These are phyloP conservation scores for Ispidina picta DNA, from an alignment of 2,797 vertebrate species.

Conservation along the genomic window DNA sequence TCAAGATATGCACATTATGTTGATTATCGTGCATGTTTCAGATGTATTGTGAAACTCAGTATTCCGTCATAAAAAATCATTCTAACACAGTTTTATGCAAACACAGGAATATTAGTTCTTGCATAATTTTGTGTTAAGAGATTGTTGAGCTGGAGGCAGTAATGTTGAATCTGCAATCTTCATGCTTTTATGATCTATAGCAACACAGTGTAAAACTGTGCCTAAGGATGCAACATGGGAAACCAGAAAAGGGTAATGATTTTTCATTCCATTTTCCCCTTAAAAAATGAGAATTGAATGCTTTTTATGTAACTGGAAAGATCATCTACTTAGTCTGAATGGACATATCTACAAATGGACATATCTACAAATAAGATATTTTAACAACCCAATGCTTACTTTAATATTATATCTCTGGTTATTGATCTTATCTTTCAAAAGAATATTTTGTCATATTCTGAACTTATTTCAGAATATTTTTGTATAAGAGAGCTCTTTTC, in stretches of 20 bases:
- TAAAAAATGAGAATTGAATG: neutral
- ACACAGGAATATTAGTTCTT: neutral
- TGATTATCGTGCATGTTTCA: neutral
- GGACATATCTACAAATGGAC: neutral
- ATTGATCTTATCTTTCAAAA: neutral
- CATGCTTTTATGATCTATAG: neutral
- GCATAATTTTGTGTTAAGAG: neutral
- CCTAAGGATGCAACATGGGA: neutral
- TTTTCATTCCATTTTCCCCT: neutral
- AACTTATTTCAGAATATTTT: neutral
- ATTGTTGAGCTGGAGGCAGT: neutral
- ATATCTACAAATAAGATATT: neutral
- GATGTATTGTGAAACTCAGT: neutral
- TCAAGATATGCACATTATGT: neutral
- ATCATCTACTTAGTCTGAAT: neutral
- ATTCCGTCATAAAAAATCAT: neutral
- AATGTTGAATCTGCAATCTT: neutral
- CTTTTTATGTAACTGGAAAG: neutral
- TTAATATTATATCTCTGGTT: neutral
- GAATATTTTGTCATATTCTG: neutral
- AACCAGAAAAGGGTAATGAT: neutral
- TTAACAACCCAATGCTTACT: neutral
- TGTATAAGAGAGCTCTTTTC: neutral
- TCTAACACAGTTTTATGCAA: neutral
- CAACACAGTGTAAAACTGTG: neutral